Evolutionary conservation across 2,113 vertebrate species (phyloP), one percentile per base, ranked within the genome.

Genomic region (Cebidichthys violaceus): DNA sequence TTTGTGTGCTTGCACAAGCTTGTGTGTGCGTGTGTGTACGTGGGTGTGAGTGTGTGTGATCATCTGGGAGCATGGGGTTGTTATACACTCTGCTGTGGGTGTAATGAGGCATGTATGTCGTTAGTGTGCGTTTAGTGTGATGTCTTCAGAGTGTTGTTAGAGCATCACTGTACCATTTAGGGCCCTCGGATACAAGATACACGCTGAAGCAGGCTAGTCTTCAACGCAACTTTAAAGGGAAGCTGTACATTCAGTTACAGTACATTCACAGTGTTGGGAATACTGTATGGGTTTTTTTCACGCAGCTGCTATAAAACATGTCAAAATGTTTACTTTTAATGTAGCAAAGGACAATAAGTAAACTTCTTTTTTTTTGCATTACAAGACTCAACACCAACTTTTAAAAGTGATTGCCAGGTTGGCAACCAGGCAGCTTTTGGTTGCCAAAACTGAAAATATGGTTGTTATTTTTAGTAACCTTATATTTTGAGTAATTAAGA

Each of bases 41-140:
- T 43, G 68, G 24, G 74, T 65, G 52, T 64, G 59, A 33, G 62
- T 52, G 55, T 85, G 70, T 68, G 64, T 60, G 81, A 79, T 79
- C 82, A 65, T 89, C 87, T 81, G 86, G 88, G 89, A 91, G 79
- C 82, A 75, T 66, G 35, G 87, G 82, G 79, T 82, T 90, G 90
- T 90, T 94, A 86, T 84, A 85, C 93, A 92, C 85, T 87, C 77
- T 67, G 83, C 77, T 90, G 87, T 90, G 80, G 60, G 89, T 89
- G 88, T 93, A 94, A 93, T 92, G 91, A 94, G 84, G 78, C 90
- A 75, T 92, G 89, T 70, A 85, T 86, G 84, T 93, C 77, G 82
- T 89, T 90, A 90, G 87, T 90, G 89, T 91, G 90, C 71, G 54
- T 93, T 90, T 87, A 89, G 81, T 85, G 84, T 77, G 55, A 68